Percentiles rank a stretch among this genome's conserved stretches.
phyloP scores from a whole-genome alignment of 2,888 invertebrate genomes.

The Cantharis flavilabris region DNA sequence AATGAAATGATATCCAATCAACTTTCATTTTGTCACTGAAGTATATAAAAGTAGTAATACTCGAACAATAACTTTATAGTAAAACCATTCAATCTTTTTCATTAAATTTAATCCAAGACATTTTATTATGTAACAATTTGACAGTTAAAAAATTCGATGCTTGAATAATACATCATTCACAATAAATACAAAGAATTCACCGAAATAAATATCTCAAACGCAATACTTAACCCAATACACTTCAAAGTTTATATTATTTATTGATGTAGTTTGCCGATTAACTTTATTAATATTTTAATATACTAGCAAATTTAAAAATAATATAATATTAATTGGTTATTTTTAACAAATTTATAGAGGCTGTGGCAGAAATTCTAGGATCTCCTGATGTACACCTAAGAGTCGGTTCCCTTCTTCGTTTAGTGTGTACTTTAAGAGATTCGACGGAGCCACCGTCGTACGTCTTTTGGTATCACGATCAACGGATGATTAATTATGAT shows the following conservation, averaged over 20 bases:
- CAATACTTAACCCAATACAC: background rate
- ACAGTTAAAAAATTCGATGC: background rate
- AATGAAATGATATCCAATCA: background rate
- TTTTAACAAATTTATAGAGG: constrained; percentile 53
- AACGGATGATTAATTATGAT: constrained; percentile 66
- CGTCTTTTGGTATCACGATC: constrained; percentile 66
- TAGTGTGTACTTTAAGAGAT: constrained; percentile 61
- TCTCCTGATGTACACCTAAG: constrained; percentile 64
- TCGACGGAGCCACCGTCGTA: constrained; percentile 62
- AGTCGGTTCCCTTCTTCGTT: constrained; percentile 61
- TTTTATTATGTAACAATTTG: background rate
- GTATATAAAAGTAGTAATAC: background rate
- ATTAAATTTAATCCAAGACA: background rate
- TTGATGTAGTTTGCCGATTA: background rate
- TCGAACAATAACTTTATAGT: background rate
- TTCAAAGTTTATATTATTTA: background rate
- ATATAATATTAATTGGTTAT: background rate
- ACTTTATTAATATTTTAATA: background rate
- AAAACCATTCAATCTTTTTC: background rate
- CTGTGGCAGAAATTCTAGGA: constrained; percentile 62
- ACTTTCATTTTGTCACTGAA: background rate
- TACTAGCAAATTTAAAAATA: background rate
- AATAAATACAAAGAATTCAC: background rate
- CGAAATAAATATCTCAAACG: background rate
- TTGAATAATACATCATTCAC: background rate